A percentile compares a stretch with the other conserved stretches of the same genome.
phyloP scores from a whole-genome alignment of 2,888 invertebrate species.

The Melinopterus prodromus region DNA sequence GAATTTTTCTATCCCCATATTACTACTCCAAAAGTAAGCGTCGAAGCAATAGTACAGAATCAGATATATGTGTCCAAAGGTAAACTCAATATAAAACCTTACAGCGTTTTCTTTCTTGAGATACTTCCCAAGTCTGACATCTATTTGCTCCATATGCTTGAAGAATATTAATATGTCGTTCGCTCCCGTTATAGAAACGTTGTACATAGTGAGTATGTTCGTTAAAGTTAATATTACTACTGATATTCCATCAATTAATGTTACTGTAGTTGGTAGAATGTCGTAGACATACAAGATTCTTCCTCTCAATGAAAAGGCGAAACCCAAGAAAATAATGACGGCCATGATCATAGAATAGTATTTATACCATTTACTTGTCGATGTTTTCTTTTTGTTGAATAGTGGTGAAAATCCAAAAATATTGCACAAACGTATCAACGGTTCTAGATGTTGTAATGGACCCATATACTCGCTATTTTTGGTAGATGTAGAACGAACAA shows the following conservation, averaged over 20 bases:
- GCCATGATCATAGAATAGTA: not conserved
- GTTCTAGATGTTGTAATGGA: not conserved
- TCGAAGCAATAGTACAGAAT: slow-evolving; percentile 20
- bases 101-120: not conserved
- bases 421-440: not conserved
- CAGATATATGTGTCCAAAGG: slow-evolving; percentile 22
- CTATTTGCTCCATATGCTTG: slow-evolving; percentile 5
- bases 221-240: slow-evolving; percentile 15
- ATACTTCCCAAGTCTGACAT: not conserved
- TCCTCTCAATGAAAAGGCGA: slow-evolving; percentile 8
- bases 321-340: not conserved
- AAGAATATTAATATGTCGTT: slow-evolving; percentile 10
- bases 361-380: slow-evolving; percentile 14
- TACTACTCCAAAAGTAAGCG: slow-evolving; percentile 10
- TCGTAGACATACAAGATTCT: slow-evolving; percentile 18
- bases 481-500: not conserved
- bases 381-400: not conserved
- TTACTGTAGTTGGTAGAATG: slow-evolving; percentile 20
- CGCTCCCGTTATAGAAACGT: not conserved
- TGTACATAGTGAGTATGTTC: slow-evolving; percentile 5
- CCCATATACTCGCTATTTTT: not conserved
- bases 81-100: slow-evolving; percentile 24
- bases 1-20: slow-evolving; percentile 12
- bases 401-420: slow-evolving; percentile 22
- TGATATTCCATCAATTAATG: slow-evolving; percentile 17